Percentiles rank a stretch among this genome's conserved stretches.
phyloP scores from a whole-genome alignment of 2,888 invertebrate genomes.

The Corbicula japonica region DNA sequence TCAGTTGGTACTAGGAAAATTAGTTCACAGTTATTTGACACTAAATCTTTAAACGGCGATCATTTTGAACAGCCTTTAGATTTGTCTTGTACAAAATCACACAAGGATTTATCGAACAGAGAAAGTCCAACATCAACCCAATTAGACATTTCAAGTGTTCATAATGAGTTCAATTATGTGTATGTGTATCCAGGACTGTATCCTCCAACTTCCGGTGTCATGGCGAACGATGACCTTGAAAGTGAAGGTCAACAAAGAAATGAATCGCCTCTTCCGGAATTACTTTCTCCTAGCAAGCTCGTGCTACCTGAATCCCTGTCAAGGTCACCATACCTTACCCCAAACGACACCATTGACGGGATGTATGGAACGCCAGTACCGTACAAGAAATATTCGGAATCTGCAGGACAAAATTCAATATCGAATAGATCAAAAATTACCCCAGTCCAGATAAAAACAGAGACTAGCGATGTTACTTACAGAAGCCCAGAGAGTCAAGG shows the following conservation, averaged over 20 bases:
- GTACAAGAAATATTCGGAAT: too few species aligned
- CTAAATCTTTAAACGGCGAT: constrained; percentile 40
- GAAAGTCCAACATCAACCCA: constrained; percentile 49
- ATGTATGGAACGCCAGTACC: too few species aligned
- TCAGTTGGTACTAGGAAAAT: constrained; percentile 47
- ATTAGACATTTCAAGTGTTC: constrained; percentile 39
- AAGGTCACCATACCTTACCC: constrained; percentile 22
- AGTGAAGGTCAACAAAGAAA: constrained; percentile 34
- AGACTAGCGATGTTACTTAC: background rate
- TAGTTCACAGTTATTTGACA: constrained; percentile 53
- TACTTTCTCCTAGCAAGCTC: constrained; percentile 45
- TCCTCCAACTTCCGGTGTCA: constrained; percentile 39
- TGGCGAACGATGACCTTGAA: constrained; percentile 42
- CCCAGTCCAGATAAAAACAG: too few species aligned
- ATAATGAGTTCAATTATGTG: constrained; percentile 58
- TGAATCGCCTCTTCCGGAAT: constrained; percentile 51
- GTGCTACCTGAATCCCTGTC: constrained; percentile 27
- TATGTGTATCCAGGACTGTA: constrained; percentile 59
- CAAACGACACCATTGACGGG: constrained; percentile 26
- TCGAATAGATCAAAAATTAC: too few species aligned
- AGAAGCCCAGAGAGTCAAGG: background rate
- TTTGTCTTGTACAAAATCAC: constrained; percentile 51
- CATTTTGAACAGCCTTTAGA: constrained; percentile 52
- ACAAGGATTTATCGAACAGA: constrained; percentile 13
- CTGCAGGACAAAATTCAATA: too few species aligned